phyloP scores from a whole-genome alignment of 2,113 vertebrate genomes.

The Oceanodroma tethys region DNA sequence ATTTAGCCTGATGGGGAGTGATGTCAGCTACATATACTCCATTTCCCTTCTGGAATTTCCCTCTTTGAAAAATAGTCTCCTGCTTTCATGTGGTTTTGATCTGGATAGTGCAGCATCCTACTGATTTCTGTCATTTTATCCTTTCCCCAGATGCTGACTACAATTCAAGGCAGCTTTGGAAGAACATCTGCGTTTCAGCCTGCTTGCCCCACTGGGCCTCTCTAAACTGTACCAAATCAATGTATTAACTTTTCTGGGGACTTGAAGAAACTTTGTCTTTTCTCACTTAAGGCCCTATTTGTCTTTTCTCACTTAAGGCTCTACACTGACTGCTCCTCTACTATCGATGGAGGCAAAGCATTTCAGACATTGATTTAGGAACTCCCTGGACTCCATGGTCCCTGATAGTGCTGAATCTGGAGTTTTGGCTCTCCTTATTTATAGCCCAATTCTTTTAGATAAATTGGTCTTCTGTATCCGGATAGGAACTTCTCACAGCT shows the following conservation, averaged over 20 bases:
- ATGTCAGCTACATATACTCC: constrained; percentile 13
- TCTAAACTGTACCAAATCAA: neutral
- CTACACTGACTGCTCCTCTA: neutral
- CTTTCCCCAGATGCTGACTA: neutral
- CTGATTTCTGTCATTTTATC: neutral
- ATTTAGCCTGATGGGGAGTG: neutral
- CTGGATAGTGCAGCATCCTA: neutral
- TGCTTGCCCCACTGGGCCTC: neutral
- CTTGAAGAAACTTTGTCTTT: neutral
- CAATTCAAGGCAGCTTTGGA: constrained; percentile 1
- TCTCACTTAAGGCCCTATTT: neutral
- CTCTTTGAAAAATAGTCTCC: neutral
- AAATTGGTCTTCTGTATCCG: neutral
- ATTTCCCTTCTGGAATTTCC: constrained; percentile 40
- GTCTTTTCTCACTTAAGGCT: neutral
- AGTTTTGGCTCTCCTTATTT: neutral
- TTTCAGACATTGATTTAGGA: neutral
- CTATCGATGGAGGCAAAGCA: neutral
- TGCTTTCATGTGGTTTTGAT: constrained; percentile 40
- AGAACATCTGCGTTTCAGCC: neutral
- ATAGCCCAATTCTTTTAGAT: neutral
- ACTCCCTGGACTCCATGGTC: neutral
- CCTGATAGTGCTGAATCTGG: neutral
- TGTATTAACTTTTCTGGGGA: neutral
- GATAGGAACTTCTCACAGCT: neutral